These are phyloP conservation scores for Sepiola atlantica DNA, from an alignment of 2,888 invertebrate genomes.

Conservation along the genomic window DNA sequence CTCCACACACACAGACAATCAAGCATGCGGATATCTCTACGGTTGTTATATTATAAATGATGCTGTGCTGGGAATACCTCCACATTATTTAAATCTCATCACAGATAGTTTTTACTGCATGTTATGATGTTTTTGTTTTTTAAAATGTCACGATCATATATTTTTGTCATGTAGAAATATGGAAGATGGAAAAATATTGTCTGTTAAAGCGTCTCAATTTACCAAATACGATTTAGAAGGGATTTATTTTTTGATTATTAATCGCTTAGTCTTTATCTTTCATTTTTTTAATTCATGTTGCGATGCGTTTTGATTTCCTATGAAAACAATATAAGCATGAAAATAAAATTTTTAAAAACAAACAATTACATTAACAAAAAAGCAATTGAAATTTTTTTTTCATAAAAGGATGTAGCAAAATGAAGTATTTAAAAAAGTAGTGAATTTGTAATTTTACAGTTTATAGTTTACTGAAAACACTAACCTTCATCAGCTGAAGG, in stretches of 20 bases:
- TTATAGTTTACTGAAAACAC: neutral
- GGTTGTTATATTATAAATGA: neutral
- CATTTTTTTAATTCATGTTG: neutral
- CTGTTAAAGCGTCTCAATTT: neutral
- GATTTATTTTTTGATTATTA: slow-evolving; percentile 13
- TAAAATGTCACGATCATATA: slow-evolving; percentile 32
- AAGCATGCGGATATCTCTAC: neutral
- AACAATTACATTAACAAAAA: neutral
- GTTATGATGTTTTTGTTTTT: no score
- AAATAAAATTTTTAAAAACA: neutral
- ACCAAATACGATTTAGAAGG: neutral
- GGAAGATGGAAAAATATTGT: neutral
- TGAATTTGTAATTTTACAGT: slow-evolving; percentile 8
- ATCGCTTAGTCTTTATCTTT: neutral
- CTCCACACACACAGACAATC: neutral
- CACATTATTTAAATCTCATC: slow-evolving; percentile 32
- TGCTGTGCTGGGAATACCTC: neutral
- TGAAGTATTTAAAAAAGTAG: neutral
- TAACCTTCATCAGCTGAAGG: neutral
- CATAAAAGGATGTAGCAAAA: neutral
- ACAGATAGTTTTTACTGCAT: slow-evolving; percentile 32
- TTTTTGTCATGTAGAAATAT: slow-evolving; percentile 13
- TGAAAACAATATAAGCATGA: neutral
- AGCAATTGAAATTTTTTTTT: slow-evolving; percentile 15
- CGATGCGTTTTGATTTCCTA: neutral